These are phyloP conservation scores for Poecilia latipinna DNA, from an alignment of 2,113 vertebrate species.

Conservation along the genomic window DNA sequence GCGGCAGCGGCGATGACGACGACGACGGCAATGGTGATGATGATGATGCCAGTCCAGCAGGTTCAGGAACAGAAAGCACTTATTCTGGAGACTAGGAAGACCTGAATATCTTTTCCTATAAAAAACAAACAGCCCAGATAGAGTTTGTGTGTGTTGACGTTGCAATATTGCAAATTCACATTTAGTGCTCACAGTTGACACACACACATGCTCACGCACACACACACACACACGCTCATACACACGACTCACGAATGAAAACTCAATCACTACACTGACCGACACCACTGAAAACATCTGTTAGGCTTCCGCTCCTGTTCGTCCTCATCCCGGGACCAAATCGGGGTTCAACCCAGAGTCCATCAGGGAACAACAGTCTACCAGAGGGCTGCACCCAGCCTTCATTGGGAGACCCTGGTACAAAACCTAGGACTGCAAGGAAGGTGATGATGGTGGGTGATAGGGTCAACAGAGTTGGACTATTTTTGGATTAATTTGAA, in stretches of 20 bases:
- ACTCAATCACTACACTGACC: conserved; percentile 90
- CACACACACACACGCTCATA: conserved; percentile 54
- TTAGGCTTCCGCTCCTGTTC: conserved; percentile 87
- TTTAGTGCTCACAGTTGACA: conserved; percentile 92
- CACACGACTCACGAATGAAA: conserved; percentile 87
- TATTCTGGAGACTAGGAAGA: conserved; percentile 85
- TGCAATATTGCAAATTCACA: conserved; percentile 88
- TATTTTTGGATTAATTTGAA: not conserved
- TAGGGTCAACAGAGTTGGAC: too few species aligned
- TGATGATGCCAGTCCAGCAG: conserved; percentile 93
- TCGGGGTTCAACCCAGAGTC: not conserved
- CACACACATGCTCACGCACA: conserved; percentile 71
- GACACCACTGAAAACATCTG: conserved; percentile 84
- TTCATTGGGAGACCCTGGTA: conserved; percentile 20
- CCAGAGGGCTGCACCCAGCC: conserved; percentile 18
- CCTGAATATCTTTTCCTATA: conserved; percentile 84
- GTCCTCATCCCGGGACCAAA: conserved; percentile 74
- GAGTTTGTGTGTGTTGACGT: conserved; percentile 79
- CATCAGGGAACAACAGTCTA: too few species aligned
- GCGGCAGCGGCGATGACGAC: conserved; percentile 74
- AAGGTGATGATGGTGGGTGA: too few species aligned
- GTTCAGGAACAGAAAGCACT: conserved; percentile 94
- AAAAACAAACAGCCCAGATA: conserved; percentile 79
- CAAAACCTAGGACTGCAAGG: too few species aligned
- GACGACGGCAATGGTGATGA: conserved; percentile 87